A percentile compares a stretch with the other conserved stretches of the same genome.
Evolutionary conservation across 1,140 invertebrate genomes (phyloP).

Genomic region (Drosophila saltans): DNA sequence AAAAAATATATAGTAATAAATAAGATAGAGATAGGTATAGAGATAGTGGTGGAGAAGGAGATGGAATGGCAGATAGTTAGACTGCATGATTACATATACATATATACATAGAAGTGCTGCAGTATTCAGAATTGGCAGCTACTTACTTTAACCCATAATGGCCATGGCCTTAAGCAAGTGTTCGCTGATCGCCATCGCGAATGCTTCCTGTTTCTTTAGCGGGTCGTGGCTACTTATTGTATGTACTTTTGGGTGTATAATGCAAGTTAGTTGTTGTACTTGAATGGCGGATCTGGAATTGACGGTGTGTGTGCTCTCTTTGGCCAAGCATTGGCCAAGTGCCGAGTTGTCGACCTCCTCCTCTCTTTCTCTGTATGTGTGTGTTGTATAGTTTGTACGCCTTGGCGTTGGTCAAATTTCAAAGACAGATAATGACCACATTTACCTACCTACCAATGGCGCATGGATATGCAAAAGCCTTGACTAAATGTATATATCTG

Average conservation of each 20-base stretch:
- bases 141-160: conserved; percentile 37
- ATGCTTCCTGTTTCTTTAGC: conserved; percentile 67
- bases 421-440: conserved; percentile 72
- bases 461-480: conserved; percentile 34
- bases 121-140: conserved; percentile 45
- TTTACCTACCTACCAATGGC: conserved; percentile 67
- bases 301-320: conserved; percentile 14
- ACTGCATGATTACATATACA: conserved; percentile 9
- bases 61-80: not conserved
- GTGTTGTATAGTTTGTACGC: conserved; percentile 41
- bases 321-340: conserved; percentile 43
- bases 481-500: not conserved
- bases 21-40: conserved; percentile 5
- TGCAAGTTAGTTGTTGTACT: too few species aligned
- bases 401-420: conserved; percentile 53
- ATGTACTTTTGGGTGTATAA: not conserved
- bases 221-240: conserved; percentile 32
- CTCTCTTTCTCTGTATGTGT: not conserved
- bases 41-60: not conserved
- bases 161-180: conserved; percentile 73
- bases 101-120: conserved; percentile 32
- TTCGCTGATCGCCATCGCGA: conserved; percentile 74
- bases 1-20: conserved; percentile 10
- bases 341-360: not conserved
- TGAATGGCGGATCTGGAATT: conserved; percentile 45